Evolutionary conservation across 2,797 vertebrate species (phyloP).

Genomic region (Tympanoctomys barrerae): DNA sequence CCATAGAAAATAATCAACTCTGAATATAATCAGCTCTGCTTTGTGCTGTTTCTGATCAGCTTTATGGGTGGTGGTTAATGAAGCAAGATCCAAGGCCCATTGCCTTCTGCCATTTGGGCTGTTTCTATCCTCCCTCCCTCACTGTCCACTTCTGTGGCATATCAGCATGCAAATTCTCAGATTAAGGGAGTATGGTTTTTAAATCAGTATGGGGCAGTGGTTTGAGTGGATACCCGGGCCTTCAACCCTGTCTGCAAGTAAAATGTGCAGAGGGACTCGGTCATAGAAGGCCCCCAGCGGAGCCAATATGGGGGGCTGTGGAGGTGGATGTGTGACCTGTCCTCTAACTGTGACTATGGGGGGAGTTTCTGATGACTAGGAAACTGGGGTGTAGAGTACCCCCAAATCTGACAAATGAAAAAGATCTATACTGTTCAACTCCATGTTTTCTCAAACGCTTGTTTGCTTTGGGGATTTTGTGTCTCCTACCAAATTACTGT

Average conservation of each 20-base stretch:
- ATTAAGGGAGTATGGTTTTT: not conserved
- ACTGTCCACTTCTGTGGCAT: not conserved
- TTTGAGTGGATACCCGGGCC: not conserved
- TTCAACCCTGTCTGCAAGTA: not conserved
- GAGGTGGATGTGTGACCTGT: not conserved
- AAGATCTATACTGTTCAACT: not conserved
- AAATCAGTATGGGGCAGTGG: not conserved
- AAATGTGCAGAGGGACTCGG: not conserved
- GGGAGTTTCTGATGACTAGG: not conserved
- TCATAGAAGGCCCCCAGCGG: not conserved
- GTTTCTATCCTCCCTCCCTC: not conserved
- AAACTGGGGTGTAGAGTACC: not conserved
- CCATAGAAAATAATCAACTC: not conserved
- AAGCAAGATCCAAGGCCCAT: not conserved
- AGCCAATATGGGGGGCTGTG: not conserved
- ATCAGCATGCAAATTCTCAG: not conserved
- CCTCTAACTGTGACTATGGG: not conserved
- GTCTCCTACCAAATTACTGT: slow-evolving; percentile 59
- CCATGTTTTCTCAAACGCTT: not conserved
- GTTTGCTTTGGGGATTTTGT: not conserved
- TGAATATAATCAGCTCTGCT: not conserved
- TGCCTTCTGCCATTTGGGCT: not conserved
- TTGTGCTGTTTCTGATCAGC: not conserved
- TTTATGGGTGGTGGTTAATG: not conserved
- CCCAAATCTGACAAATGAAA: not conserved